Evolutionary conservation across 2,888 invertebrate genomes (phyloP).

Genomic region (Acrobasis suavella): DNA sequence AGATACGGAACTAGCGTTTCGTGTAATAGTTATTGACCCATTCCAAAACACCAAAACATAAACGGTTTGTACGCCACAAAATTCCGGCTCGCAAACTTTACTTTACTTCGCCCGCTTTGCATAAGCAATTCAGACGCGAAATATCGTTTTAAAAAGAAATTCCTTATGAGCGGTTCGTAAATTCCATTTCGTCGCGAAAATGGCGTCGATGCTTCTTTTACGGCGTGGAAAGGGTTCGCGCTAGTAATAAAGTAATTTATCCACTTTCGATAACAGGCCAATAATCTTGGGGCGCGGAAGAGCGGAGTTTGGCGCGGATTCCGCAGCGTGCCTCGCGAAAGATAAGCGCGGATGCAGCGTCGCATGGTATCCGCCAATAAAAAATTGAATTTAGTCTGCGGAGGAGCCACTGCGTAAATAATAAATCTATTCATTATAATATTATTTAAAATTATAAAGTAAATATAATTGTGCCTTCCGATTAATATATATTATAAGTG

Average conservation of each 20-base stretch:
- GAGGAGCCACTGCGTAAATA: background rate
- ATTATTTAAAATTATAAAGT: no score
- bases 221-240: conserved; percentile 55
- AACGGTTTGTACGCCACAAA: conserved; percentile 19
- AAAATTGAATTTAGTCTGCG: conserved; percentile 20
- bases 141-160: conserved; percentile 62
- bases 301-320: conserved; percentile 38
- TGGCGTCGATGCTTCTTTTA: conserved; percentile 56
- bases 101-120: conserved; percentile 41
- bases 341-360: conserved; percentile 25
- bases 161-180: conserved; percentile 58
- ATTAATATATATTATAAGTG: no score
- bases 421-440: no score
- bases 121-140: conserved; percentile 51
- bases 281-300: conserved; percentile 57
- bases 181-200: conserved; percentile 64
- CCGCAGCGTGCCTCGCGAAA: conserved; percentile 27
- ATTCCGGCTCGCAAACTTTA: conserved; percentile 21
- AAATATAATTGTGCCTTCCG: no score
- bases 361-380: conserved; percentile 18
- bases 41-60: conserved; percentile 26
- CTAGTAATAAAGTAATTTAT: conserved; percentile 78
- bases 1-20: conserved; percentile 9
- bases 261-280: conserved; percentile 74
- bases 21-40: conserved; percentile 19